Evolutionary conservation across 2,797 vertebrate genomes (phyloP), one percentile per base, ranked within the genome.

Genomic region (Etheostoma perlongum): DNA sequence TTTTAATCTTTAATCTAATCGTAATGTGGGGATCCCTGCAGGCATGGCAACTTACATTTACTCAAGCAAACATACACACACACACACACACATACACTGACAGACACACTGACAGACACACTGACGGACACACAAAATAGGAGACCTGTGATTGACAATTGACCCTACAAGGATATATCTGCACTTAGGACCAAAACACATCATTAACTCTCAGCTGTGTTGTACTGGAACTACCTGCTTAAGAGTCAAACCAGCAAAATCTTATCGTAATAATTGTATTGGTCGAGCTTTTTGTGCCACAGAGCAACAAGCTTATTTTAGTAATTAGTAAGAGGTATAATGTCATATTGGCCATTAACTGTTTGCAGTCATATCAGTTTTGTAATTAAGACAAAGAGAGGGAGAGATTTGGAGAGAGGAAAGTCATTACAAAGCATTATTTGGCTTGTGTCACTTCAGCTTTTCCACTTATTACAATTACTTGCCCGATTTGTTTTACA

Each of bases 81-180:
- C 25, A 52, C 69, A 53, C 49, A 71, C n/a, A n/a, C n/a, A n/a
- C n/a, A n/a, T n/a, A n/a, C 42, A 72, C 16, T 33, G 48, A 74
- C 66, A 77, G 44, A 19, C 55, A 61, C 42, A 72, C 16, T 33
- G 48, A 74, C 66, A 77, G 44, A 19, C 55, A 61, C 63, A 44
- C 42, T 12, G 4, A 5, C 13, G 42, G 4, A 5, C 42, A 42
- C 40, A 42, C 40, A 67, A 48, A 87, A 66, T 6, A 61, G 60
- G 54, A 62, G 52, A 21, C 40, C 33, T 25, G 27, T 79, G 88
- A 93, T 61, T 87, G 91, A 86, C 88, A 85, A 82, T 46, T 64
- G 67, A 80, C 74, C 57, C 61, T 51, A 64, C 55, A 58, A 71
- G 72, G 74, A 84, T 81, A 67, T 79, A 61, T 51, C 68, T 88